Evolutionary conservation across 2,113 vertebrate species (phyloP), one percentile per base, ranked within the genome.

Genomic region (Aldabrachelys gigantea): DNA sequence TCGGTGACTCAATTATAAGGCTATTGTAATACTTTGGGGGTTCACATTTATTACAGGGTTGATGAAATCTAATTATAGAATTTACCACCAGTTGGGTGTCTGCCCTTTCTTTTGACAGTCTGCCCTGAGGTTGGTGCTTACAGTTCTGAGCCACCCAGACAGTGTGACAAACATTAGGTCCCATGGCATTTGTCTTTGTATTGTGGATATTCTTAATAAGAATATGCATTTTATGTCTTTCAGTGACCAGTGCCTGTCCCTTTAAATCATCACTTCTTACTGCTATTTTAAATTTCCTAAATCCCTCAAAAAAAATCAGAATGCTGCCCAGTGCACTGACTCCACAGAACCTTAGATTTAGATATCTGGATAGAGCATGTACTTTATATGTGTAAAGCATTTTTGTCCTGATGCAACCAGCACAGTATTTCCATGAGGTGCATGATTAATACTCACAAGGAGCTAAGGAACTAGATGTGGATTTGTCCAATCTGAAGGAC

Each of bases 391-490:
- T 1, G 10, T 8, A 24, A 16, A 78, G 5, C 3, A 38, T 29
- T 88, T 88, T 47, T 0, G 0, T 79, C 7, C 1, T 59, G 2
- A 72, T 69, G 59, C 12, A 86, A 47, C 14, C 4, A 2, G 5
- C 62, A 82, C 5, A 72, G 17, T n/a, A 38, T 72, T 72, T 72
- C 65, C 17, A 7, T 2, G 19, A 88, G 35, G 24, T 62, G 29
- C 10, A 52, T 38, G 17, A 9, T 35, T 84, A 76, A 24, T 88
- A 52, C 52, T 93, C 27, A 4, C 27, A 31, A 0, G 59, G 53
- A 62, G 1, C 4, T 44, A 56, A 88, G 29, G 21, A 19, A 3
- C 62, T 80, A 85, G 82, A 78, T 8, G 52, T 1, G 4, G 13
- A 35, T 87, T 89, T 29, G 5, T 38, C 31, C 78, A 6, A 89